A percentile compares a stretch with the other conserved stretches of the same genome.
Conservation (phyloP, 30 jellyfish, hydroid and myxozoan species). For the Nemopilema nomurai region DNA sequence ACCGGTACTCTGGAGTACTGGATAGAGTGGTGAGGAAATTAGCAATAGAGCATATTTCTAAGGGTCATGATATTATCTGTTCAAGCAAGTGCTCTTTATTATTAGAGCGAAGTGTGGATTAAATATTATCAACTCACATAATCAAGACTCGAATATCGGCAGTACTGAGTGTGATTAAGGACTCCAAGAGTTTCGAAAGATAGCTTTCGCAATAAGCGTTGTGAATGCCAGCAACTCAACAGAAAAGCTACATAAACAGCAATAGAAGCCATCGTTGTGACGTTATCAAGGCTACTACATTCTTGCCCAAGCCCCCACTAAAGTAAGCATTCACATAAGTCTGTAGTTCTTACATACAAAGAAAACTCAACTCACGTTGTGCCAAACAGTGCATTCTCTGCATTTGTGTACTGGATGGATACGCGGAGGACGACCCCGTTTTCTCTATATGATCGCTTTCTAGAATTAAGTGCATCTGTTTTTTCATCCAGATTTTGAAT, state of each 20-base stretch:
- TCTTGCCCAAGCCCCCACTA: too few species aligned
- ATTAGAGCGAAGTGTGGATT: too few species aligned
- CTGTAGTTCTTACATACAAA: too few species aligned
- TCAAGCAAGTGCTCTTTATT: too few species aligned
- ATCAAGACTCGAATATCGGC: too few species aligned
- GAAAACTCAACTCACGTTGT: conserved; percentile 40
- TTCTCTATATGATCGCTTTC: conserved; percentile 79
- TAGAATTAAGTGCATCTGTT: conserved; percentile 86
- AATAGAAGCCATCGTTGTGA: too few species aligned
- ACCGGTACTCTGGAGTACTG: conserved; percentile 70
- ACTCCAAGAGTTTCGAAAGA: neutral
- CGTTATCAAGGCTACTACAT: too few species aligned
- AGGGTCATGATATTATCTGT: neutral
- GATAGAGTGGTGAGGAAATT: neutral
- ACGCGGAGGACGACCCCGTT: conserved; percentile 88
- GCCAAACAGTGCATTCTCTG: conserved; percentile 76
- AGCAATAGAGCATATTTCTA: neutral
- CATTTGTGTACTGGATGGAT: conserved; percentile 67
- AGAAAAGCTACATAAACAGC: neutral
- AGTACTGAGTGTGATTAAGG: too few species aligned
- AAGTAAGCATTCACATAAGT: too few species aligned
- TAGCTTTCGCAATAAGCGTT: neutral
- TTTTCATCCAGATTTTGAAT: conserved; percentile 47
- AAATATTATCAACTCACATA: too few species aligned
- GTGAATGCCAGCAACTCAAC: neutral